phyloP scores from a whole-genome alignment of 2,888 invertebrate species.

The Megaustenia siamemsis region DNA sequence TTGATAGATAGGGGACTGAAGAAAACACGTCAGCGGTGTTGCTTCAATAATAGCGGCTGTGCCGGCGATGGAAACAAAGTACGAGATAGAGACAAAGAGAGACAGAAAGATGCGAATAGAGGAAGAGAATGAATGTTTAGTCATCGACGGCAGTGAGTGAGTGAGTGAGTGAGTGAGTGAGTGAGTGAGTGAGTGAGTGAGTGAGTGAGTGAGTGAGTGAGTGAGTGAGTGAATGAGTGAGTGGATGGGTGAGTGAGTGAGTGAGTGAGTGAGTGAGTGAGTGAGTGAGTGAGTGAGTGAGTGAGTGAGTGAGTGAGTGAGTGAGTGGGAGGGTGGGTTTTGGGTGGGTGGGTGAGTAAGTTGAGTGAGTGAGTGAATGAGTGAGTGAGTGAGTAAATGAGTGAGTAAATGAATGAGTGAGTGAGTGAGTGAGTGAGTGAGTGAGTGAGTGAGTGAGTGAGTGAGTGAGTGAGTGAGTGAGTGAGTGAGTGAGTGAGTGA shows the following conservation, averaged over 20 bases:
- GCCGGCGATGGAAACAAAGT: slow-evolving; percentile 30
- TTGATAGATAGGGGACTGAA: too few relatives aligned
- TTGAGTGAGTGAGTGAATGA: neutral
- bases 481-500: neutral
- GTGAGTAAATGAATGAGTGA: neutral
- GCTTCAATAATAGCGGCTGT: too few relatives aligned
- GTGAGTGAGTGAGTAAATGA: neutral
- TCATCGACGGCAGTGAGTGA: neutral
- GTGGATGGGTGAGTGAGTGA: neutral
- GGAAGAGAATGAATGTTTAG: neutral
- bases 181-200: neutral
- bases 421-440: neutral
- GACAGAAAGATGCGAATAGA: neutral
- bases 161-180: neutral
- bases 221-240: neutral
- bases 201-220: neutral
- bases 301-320: neutral
- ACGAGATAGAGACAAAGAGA: slow-evolving; percentile 17
- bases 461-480: neutral
- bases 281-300: neutral
- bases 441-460: neutral
- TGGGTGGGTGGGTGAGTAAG: too few relatives aligned
- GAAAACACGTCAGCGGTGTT: too few relatives aligned
- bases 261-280: neutral
- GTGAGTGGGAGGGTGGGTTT: neutral